phyloP scores from a whole-genome alignment of 1,140 invertebrate genomes.

The Drosophila parabipectinata region DNA sequence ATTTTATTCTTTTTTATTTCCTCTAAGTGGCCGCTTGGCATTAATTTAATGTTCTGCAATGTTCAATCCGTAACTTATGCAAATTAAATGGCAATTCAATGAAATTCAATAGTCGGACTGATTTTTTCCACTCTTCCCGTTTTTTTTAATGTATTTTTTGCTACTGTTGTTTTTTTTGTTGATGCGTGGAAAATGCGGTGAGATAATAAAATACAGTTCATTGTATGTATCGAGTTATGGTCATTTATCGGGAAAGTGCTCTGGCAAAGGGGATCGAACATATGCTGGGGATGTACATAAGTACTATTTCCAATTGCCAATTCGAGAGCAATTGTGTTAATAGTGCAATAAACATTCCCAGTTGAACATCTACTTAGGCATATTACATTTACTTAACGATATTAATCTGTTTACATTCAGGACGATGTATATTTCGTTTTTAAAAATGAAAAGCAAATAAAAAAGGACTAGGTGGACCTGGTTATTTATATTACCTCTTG shows the following conservation, averaged over 20 bases:
- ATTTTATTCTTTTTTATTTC: slow-evolving; percentile 35
- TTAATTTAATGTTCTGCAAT: slow-evolving; percentile 57
- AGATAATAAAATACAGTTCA: slow-evolving; percentile 39
- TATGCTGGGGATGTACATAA: slow-evolving; percentile 2
- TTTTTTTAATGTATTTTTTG: slow-evolving; percentile 26
- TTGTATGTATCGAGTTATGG: slow-evolving; percentile 31
- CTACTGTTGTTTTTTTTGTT: slow-evolving; percentile 17
- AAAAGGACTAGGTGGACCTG: too few species aligned
- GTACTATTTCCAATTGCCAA: not conserved
- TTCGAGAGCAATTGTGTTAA: slow-evolving; percentile 7
- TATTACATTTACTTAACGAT: not conserved
- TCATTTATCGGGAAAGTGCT: slow-evolving; percentile 12
- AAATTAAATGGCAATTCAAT: slow-evolving; percentile 60
- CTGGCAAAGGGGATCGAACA: slow-evolving; percentile 30
- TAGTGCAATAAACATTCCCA: slow-evolving; percentile 3
- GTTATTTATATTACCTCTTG: slow-evolving; percentile 5
- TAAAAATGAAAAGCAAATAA: not conserved
- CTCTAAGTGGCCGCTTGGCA: slow-evolving; percentile 59
- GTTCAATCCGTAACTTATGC: slow-evolving; percentile 54
- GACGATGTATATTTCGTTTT: not conserved
- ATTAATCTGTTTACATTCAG: not conserved
- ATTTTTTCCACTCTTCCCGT: slow-evolving; percentile 21
- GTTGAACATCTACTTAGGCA: not conserved
- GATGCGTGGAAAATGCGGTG: slow-evolving; percentile 36
- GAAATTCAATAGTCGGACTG: slow-evolving; percentile 50